Conservation (phyloP, 2,888 invertebrate species). For the Drosophila dives region DNA sequence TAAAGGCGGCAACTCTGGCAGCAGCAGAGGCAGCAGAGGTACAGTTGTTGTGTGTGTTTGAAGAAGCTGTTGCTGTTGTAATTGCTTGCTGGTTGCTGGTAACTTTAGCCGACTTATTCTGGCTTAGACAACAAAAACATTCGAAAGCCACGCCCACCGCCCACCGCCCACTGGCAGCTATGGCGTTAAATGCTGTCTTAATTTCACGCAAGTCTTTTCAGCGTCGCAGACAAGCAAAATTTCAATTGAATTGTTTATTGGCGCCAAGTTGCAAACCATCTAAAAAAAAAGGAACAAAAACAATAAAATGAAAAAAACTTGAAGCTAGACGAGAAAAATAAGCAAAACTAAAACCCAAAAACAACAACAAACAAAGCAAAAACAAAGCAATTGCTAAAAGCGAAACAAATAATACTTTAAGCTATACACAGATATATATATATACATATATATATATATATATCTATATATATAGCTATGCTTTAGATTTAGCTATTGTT, state of each 20-base stretch:
- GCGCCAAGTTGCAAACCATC: constrained; percentile 38
- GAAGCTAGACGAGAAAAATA: background rate
- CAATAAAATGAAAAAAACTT: background rate
- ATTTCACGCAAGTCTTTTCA: constrained; percentile 59
- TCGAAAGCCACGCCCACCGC: constrained; percentile 31
- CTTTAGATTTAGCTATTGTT: too few species aligned
- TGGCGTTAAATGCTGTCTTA: constrained; percentile 67
- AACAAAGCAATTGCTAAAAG: constrained; percentile 29
- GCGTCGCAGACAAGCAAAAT: constrained; percentile 41
- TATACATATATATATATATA: background rate
- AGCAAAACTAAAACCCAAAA: constrained; percentile 1
- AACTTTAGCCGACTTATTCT: constrained; percentile 44
- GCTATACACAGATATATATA: background rate
- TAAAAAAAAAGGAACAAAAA: background rate
- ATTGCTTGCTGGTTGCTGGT: constrained; percentile 20
- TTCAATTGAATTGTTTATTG: constrained; percentile 66
- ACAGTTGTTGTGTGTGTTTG: constrained; percentile 1
- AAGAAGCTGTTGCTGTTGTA: constrained; percentile 9
- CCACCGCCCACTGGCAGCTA: constrained; percentile 18
- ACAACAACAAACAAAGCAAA: constrained; percentile 23
- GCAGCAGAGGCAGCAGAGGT: background rate
- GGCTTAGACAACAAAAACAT: constrained; percentile 52
- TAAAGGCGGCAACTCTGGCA: constrained; percentile 14
- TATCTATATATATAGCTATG: background rate
- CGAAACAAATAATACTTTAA: constrained; percentile 22